Evolutionary conservation across 2,113 vertebrate species (phyloP).

Genomic region (Pseudorasbora parva): DNA sequence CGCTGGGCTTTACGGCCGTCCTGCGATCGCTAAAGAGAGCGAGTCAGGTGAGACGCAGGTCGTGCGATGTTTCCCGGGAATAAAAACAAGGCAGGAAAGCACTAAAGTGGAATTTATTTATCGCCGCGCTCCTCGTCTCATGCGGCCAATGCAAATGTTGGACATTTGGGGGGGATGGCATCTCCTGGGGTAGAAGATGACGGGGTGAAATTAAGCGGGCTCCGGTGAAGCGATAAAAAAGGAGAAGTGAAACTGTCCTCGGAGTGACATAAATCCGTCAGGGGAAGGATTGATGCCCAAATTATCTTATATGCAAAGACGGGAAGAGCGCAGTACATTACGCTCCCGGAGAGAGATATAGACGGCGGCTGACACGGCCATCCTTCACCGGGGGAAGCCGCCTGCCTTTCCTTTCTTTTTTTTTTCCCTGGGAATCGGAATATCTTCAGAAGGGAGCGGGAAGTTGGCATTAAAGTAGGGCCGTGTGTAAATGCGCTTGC

Average conservation of each 20-base stretch:
- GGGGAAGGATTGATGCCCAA: constrained; percentile 96
- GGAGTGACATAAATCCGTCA: constrained; percentile 99
- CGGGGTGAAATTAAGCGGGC: constrained; percentile 99
- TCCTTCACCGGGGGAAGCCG: constrained; percentile 87
- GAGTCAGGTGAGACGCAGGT: background rate
- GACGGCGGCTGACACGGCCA: constrained; percentile 89
- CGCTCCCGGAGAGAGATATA: constrained; percentile 90
- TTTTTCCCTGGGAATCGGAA: constrained; percentile 91
- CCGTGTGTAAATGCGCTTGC: constrained; percentile 85
- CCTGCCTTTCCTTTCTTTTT: constrained; percentile 96
- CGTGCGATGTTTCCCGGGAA: constrained; percentile 50
- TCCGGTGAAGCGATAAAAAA: constrained; percentile 99
- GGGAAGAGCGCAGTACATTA: constrained; percentile 96
- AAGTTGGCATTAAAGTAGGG: constrained; percentile 90
- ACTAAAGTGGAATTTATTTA: constrained; percentile 84
- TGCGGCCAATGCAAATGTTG: constrained; percentile 92
- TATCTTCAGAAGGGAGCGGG: constrained; percentile 88
- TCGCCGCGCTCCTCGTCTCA: constrained; percentile 77
- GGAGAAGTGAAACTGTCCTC: constrained; percentile 99
- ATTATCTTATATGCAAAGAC: constrained; percentile 99
- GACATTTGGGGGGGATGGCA: constrained; percentile 93
- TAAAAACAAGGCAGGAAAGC: constrained; percentile 64
- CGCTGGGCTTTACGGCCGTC: background rate
- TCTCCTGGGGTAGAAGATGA: constrained; percentile 96
- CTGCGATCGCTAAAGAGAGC: background rate